Base-by-base conservation (phyloP, 2,113 vertebrate genomes). In the Etheostoma cragini region DNA sequence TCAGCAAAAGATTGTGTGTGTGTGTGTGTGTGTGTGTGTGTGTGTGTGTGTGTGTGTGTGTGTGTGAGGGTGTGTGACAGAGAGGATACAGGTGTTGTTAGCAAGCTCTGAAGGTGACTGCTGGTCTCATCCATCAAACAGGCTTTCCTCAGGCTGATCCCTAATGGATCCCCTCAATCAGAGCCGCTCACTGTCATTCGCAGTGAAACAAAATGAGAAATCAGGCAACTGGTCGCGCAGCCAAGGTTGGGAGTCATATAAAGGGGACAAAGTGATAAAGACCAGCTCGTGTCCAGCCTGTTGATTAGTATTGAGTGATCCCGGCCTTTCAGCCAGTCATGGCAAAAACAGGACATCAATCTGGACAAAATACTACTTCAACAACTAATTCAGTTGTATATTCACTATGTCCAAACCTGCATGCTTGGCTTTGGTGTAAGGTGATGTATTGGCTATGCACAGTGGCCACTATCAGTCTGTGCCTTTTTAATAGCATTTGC, bases 101-200 rank as follows among this genome's bases (percentile, higher is more conserved):
- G 96, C 94, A 94, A 95, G 95, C 96, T 96, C 96, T 97, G 96
- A 98, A 98, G 97, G 97, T 98, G 97, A 98, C 97, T 98, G 96
- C 94, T 96, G 92, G 93, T 96, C 96, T 97, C 97, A 98, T 98
- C 97, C 97, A 98, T 98, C 97, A 98, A 95, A 96, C 96, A 94
- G 94, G 96, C 96, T 97, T 97, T 96, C 96, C 96, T 97, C 96
- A 94, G 97, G 96, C 97, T 97, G 96, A 97, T 97, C 96, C 96
- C 96, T 98, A 98, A 98, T 98, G 96, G 97, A 96, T 96, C 96
- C 96, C 96, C 97, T 98, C 97, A 98, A 98, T 98, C 97, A 98
- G 93, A 89, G 91, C 85, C 58, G 88, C 92, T 94, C 91, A 92
- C 92, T 94, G 92, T 93, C 93, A 94, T 89, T 93, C 85, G 89